Percentiles rank a stretch among this genome's conserved stretches.
Conservation (phyloP, 1,140 invertebrate species). For the Adoxophyes honmai region DNA sequence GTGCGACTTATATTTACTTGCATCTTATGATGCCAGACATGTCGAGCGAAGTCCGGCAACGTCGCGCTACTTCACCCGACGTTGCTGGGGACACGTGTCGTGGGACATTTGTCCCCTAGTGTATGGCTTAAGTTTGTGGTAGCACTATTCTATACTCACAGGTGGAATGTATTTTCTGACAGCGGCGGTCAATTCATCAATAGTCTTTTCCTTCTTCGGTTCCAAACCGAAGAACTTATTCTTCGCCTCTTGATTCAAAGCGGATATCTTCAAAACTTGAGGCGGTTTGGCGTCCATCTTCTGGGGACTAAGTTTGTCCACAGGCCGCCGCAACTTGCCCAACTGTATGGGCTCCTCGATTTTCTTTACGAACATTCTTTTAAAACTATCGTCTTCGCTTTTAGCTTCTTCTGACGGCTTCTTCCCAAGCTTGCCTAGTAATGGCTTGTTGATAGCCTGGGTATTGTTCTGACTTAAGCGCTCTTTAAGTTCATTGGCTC, state of each 20-base stretch:
- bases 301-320: conserved; percentile 35
- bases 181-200: conserved; percentile 58
- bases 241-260: conserved; percentile 62
- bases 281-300: conserved; percentile 41
- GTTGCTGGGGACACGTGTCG: too few species aligned
- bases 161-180: conserved; percentile 70
- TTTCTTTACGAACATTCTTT: conserved; percentile 51
- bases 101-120: too few species aligned
- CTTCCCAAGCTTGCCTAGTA: conserved; percentile 55
- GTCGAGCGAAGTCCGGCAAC: too few species aligned
- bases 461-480: conserved; percentile 53
- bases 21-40: too few species aligned
- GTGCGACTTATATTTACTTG: too few species aligned
- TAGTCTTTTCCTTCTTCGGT: conserved; percentile 54
- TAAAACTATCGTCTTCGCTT: conserved; percentile 46
- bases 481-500: conserved; percentile 61
- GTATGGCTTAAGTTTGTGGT: too few species aligned
- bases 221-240: conserved; percentile 67
- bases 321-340: conserved; percentile 54
- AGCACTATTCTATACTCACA: conserved; percentile 34
- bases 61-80: too few species aligned
- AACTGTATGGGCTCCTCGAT: conserved; percentile 59
- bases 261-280: conserved; percentile 52
- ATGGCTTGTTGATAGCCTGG: conserved; percentile 46
- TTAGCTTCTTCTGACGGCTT: conserved; percentile 55